These are phyloP conservation scores for Sepioteuthis lessoniana DNA, from an alignment of 2,888 invertebrate species.

Conservation along the genomic window DNA sequence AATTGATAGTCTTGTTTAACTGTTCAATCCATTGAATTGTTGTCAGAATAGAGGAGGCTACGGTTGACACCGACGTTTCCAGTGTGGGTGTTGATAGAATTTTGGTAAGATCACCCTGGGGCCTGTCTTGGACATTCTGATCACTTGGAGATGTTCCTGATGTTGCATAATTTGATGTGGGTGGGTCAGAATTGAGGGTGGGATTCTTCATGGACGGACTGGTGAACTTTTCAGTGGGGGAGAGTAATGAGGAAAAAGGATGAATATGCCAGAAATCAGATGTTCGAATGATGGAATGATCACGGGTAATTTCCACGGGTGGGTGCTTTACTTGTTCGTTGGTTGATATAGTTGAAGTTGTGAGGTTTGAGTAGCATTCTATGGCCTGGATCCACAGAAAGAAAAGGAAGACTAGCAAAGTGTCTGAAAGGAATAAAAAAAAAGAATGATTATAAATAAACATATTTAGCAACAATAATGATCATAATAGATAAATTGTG, in stretches of 20 bases:
- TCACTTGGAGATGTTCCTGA: neutral
- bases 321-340: slow-evolving; percentile 33
- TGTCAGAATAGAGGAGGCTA: neutral
- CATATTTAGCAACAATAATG: too few species aligned
- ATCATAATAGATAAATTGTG: too few species aligned
- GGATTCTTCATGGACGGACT: slow-evolving; percentile 45
- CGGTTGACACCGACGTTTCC: slow-evolving; percentile 38
- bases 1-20: neutral
- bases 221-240: slow-evolving; percentile 25
- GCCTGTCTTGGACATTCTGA: slow-evolving; percentile 21
- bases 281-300: neutral
- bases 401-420: neutral
- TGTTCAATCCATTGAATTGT: slow-evolving; percentile 34
- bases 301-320: slow-evolving; percentile 10
- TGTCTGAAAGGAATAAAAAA: neutral
- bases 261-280: neutral
- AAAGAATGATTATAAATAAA: too few species aligned
- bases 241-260: neutral
- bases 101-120: neutral
- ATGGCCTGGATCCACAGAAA: neutral
- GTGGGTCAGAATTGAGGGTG: neutral
- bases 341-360: neutral
- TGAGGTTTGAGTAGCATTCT: neutral
- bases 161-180: slow-evolving; percentile 18
- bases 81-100: neutral